Conservation (phyloP, 2,113 vertebrate species). For the Oenanthe oenanthe region DNA sequence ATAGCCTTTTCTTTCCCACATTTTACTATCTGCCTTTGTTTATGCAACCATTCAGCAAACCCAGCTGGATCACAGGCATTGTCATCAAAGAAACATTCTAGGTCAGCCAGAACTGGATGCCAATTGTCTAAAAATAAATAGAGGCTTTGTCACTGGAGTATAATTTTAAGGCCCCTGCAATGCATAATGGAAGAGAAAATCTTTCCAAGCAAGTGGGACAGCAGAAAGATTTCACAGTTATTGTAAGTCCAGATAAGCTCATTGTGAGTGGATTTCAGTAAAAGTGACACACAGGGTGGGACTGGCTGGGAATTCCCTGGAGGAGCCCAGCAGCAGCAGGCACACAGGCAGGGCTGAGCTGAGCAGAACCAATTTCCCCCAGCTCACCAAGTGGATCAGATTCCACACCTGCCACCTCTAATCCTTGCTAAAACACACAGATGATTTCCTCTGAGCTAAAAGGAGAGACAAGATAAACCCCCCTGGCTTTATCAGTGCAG, state of each 20-base stretch:
- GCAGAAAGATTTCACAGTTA: conserved; percentile 43
- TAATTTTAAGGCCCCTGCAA: conserved; percentile 59
- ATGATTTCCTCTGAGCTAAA: conserved; percentile 46
- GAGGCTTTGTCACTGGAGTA: conserved; percentile 44
- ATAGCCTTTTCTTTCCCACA: conserved; percentile 47
- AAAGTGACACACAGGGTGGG: neutral
- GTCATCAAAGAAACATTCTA: conserved; percentile 61
- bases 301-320: neutral
- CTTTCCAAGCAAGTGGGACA: conserved; percentile 40
- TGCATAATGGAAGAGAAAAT: conserved; percentile 46
- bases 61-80: conserved; percentile 56
- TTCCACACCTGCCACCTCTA: conserved; percentile 6
- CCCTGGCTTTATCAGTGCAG: neutral
- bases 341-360: neutral
- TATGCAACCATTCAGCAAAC: conserved; percentile 62
- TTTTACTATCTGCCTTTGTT: conserved; percentile 64
- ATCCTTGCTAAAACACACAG: conserved; percentile 26
- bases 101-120: conserved; percentile 59
- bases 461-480: conserved; percentile 17
- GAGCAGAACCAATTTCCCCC: neutral
- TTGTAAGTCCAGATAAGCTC: conserved; percentile 21
- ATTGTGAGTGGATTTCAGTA: neutral
- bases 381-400: conserved; percentile 31
- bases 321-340: neutral
- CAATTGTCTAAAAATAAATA: conserved; percentile 65